Percentiles rank a stretch among this genome's conserved stretches.
Evolutionary conservation across 1,140 invertebrate genomes (phyloP).

Genomic region (Nebria ingens): DNA sequence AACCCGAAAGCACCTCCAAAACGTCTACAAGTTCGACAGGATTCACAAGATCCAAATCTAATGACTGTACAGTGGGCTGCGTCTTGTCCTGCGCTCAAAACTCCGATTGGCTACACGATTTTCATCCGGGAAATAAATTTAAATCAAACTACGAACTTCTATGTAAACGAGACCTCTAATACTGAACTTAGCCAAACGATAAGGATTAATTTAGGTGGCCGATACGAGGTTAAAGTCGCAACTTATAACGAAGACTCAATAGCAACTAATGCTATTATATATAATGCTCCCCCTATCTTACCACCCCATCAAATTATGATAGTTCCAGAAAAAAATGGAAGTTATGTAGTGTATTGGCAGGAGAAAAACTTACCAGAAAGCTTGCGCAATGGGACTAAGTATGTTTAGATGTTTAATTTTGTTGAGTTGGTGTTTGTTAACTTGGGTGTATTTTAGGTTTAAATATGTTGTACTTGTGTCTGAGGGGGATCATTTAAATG

Average conservation of each 20-base stretch:
- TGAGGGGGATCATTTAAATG: slow-evolving; percentile 42
- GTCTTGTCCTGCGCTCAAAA: slow-evolving; percentile 34
- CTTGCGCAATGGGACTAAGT: slow-evolving; percentile 15
- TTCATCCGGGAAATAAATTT: slow-evolving; percentile 26
- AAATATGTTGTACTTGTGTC: slow-evolving; percentile 55
- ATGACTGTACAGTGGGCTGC: slow-evolving; percentile 39
- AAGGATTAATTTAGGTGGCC: slow-evolving; percentile 47
- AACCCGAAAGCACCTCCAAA: slow-evolving; percentile 51
- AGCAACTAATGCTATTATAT: slow-evolving; percentile 35
- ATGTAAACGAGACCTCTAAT: slow-evolving; percentile 31
- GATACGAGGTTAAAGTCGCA: slow-evolving; percentile 49
- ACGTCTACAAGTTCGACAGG: slow-evolving; percentile 32
- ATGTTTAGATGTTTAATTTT: slow-evolving; percentile 16
- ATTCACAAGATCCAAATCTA: slow-evolving; percentile 16
- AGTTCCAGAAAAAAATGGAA: slow-evolving; percentile 41
- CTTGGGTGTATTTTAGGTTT: slow-evolving; percentile 31
- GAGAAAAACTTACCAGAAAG: slow-evolving; percentile 28
- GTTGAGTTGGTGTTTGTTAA: too few relatives aligned
- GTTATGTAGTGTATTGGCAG: slow-evolving; percentile 53
- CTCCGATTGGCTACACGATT: slow-evolving; percentile 16
- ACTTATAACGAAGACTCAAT: slow-evolving; percentile 41
- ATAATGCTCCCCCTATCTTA: slow-evolving; percentile 45
- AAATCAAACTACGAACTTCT: slow-evolving; percentile 30
- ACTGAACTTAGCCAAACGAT: slow-evolving; percentile 40
- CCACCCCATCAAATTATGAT: slow-evolving; percentile 54